Conservation (phyloP, 2,797 vertebrate genomes). For the Pelochelys cantorii region DNA sequence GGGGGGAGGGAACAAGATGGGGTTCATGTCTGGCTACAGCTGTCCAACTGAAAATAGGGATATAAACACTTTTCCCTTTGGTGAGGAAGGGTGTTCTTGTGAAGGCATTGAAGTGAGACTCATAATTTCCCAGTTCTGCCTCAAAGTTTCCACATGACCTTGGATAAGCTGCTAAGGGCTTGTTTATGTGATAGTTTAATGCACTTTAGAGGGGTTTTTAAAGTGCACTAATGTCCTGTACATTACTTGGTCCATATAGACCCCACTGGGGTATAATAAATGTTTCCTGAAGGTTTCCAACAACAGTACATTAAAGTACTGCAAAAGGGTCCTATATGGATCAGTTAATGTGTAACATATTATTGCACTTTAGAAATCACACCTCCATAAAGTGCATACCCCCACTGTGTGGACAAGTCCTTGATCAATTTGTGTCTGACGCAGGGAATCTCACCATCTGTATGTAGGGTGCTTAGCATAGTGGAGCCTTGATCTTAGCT, state of each 20-base stretch:
- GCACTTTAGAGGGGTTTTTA: background rate
- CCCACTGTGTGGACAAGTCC: background rate
- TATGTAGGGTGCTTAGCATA: background rate
- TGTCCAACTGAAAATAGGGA: accelerated
- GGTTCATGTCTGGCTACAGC: too few species aligned
- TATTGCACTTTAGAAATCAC: background rate
- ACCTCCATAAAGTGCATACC: background rate
- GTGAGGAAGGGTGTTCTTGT: background rate
- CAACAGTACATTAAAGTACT: background rate
- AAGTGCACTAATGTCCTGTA: background rate
- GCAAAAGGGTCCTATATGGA: background rate
- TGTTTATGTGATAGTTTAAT: background rate
- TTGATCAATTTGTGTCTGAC: background rate
- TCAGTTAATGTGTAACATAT: background rate
- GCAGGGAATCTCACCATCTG: too few species aligned
- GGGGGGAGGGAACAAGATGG: too few species aligned
- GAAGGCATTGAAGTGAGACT: background rate
- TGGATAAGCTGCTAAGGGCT: background rate
- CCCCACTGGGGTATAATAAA: background rate
- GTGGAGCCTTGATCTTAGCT: background rate
- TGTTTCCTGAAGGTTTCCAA: background rate
- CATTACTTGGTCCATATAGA: background rate
- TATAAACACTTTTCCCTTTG: background rate
- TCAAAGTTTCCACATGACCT: background rate
- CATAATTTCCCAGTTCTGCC: background rate